Conservation (phyloP, 2,797 vertebrate species). For the Delichon dasypus region DNA sequence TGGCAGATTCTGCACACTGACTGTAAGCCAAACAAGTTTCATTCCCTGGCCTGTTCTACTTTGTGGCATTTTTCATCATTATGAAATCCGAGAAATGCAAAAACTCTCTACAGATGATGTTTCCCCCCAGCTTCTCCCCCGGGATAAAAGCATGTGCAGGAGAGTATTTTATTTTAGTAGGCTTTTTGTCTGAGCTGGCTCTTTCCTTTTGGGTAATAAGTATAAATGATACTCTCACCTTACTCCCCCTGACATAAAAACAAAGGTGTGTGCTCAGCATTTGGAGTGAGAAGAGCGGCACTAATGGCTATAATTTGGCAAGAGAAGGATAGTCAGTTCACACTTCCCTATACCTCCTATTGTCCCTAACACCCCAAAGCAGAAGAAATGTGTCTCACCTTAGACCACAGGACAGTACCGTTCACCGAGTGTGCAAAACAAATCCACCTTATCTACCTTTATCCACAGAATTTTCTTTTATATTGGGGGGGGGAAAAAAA, state of each 20-base stretch:
- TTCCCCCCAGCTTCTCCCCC: neutral
- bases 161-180: neutral
- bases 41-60: neutral
- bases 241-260: neutral
- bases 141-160: neutral
- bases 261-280: neutral
- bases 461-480: neutral
- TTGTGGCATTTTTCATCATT: neutral
- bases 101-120: neutral
- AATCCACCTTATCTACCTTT: neutral
- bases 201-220: neutral
- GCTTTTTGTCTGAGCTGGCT: neutral
- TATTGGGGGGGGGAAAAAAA: neutral
- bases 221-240: neutral
- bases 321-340: neutral
- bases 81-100: neutral
- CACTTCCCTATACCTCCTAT: neutral
- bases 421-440: neutral
- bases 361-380: neutral
- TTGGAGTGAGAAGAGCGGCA: neutral
- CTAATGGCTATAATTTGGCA: neutral
- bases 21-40: slow-evolving; percentile 4
- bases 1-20: neutral
- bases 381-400: neutral
- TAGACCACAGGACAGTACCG: neutral